These are phyloP conservation scores for Zoanthus sociatus DNA, from an alignment of 92 coral and sea anemone genomes.

Conservation along the genomic window DNA sequence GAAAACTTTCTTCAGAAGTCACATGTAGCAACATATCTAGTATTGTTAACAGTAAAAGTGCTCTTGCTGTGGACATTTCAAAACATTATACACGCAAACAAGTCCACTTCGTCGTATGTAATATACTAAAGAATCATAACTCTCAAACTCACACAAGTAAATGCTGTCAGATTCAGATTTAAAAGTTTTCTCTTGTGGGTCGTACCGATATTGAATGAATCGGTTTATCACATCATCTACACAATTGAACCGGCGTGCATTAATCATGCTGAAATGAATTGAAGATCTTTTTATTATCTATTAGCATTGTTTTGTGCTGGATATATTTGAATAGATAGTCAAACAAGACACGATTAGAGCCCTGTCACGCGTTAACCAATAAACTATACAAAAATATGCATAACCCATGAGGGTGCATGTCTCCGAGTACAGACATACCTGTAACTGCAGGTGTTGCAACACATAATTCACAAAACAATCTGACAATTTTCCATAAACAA, in stretches of 20 bases:
- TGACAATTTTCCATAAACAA: no score
- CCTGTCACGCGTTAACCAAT: slow-evolving; percentile 33
- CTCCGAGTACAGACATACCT: not conserved
- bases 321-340: slow-evolving; percentile 6
- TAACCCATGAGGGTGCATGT: not conserved
- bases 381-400: not conserved
- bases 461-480: not conserved
- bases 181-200: not conserved
- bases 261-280: slow-evolving; percentile 16
- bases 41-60: slow-evolving; percentile 21
- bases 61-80: slow-evolving; percentile 34
- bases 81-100: not conserved
- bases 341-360: slow-evolving; percentile 1
- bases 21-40: slow-evolving; percentile 26
- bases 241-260: slow-evolving; percentile 29
- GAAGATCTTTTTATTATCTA: slow-evolving; percentile 10
- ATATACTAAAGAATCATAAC: not conserved
- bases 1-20: not conserved
- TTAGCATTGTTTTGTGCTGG: slow-evolving; percentile 7
- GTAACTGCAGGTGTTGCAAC: no score
- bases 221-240: slow-evolving; percentile 19
- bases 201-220: slow-evolving; percentile 5
- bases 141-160: not conserved
- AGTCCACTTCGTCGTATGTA: not conserved
- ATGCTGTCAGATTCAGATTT: not conserved